phyloP scores from a whole-genome alignment of 2,113 vertebrate genomes.

The Gallinago media region DNA sequence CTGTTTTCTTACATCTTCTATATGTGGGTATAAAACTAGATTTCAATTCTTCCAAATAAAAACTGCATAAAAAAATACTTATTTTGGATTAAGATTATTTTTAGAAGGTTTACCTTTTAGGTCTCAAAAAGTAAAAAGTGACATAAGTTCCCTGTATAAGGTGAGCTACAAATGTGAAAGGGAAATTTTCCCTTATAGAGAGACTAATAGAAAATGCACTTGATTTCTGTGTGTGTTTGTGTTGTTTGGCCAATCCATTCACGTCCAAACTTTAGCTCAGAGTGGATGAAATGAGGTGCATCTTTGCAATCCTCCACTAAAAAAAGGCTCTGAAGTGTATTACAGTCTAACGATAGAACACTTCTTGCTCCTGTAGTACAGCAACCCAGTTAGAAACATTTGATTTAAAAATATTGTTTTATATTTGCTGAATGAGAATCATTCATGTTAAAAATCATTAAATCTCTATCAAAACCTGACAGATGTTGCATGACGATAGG shows the following conservation, averaged over 20 bases:
- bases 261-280: background rate
- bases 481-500: background rate
- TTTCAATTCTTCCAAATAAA: background rate
- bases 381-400: background rate
- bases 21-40: background rate
- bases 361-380: background rate
- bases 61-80: background rate
- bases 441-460: background rate
- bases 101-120: background rate
- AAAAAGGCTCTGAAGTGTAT: background rate
- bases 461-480: background rate
- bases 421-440: background rate
- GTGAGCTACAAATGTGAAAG: background rate
- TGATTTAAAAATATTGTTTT: background rate
- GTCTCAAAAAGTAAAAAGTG: background rate
- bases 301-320: background rate
- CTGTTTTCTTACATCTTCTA: background rate
- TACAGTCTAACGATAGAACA: too few species aligned
- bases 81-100: background rate
- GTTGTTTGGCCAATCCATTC: background rate
- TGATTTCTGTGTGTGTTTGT: fast-evolving
- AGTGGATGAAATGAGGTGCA: background rate
- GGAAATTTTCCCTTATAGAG: background rate
- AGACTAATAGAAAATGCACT: background rate
- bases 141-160: background rate